phyloP scores from a whole-genome alignment of 2,797 vertebrate species.

The Podarcis siculus region DNA sequence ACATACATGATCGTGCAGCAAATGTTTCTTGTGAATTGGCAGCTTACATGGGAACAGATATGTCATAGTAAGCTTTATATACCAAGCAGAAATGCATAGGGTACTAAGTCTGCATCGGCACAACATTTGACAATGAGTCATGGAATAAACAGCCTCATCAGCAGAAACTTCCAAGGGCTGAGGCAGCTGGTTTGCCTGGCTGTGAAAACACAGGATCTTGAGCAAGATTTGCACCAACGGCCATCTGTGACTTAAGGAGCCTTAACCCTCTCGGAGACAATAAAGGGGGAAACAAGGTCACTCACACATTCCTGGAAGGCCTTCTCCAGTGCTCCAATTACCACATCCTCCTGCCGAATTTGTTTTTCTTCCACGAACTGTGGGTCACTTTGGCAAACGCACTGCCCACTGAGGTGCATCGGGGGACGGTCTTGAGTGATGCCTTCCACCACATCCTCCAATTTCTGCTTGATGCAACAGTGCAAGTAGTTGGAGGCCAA shows the following conservation, averaged over 20 bases:
- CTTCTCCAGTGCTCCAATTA: constrained; percentile 78
- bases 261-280: not conserved
- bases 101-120: not conserved
- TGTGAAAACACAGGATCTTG: not conserved
- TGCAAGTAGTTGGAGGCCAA: constrained; percentile 80
- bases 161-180: not conserved
- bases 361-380: constrained; percentile 79
- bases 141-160: not conserved
- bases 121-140: not conserved
- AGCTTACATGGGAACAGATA: not conserved
- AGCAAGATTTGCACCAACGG: not conserved
- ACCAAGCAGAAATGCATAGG: not conserved
- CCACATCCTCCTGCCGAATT: constrained; percentile 72
- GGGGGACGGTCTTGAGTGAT: constrained; percentile 69
- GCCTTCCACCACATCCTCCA: constrained; percentile 75
- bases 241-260: not conserved
- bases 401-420: constrained; percentile 74
- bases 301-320: constrained; percentile 83
- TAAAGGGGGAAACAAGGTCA: not conserved
- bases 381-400: constrained; percentile 75
- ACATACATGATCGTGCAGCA: not conserved
- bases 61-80: not conserved
- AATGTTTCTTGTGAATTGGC: not conserved
- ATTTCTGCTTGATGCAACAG: constrained; percentile 79
- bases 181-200: not conserved